phyloP scores from a whole-genome alignment of 53 echinoderm and acorn worm species.

The Stichopus horrens region DNA sequence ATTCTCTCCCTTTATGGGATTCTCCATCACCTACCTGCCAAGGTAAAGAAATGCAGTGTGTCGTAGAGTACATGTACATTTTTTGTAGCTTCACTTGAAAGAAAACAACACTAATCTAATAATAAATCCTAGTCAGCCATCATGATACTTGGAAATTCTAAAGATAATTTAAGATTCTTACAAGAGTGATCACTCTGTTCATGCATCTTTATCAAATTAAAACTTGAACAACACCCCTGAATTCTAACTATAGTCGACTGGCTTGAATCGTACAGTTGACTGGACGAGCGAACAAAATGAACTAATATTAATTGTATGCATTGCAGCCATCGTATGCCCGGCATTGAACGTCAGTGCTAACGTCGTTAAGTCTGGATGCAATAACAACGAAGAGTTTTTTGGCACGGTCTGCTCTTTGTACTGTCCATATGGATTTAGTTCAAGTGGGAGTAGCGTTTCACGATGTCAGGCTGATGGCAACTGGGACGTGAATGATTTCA shows the following conservation, averaged over 20 bases:
- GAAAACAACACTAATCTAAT: not conserved
- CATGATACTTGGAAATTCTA: not conserved
- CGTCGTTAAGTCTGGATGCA: not conserved
- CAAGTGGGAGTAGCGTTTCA: not conserved
- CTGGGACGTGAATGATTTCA: not conserved
- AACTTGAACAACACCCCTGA: not conserved
- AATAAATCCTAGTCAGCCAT: not conserved
- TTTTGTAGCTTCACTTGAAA: not conserved
- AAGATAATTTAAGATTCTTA: not conserved
- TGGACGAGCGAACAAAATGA: not conserved
- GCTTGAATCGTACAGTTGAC: not conserved
- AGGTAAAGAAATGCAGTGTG: not conserved
- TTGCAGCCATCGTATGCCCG: not conserved
- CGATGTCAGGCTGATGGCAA: not conserved
- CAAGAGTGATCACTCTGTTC: not conserved
- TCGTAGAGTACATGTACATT: not conserved
- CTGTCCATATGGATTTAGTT: not conserved
- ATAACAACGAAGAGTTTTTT: not conserved
- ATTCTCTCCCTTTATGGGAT: not conserved
- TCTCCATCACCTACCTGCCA: not conserved
- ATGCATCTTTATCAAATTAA: not conserved
- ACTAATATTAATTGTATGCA: not conserved
- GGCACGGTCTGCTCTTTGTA: not conserved
- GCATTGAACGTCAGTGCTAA: not conserved
- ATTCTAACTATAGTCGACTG: not conserved